These are phyloP conservation scores for Drosophila nr. medialis DNA, from an alignment of 2,888 invertebrate species.

Conservation along the genomic window DNA sequence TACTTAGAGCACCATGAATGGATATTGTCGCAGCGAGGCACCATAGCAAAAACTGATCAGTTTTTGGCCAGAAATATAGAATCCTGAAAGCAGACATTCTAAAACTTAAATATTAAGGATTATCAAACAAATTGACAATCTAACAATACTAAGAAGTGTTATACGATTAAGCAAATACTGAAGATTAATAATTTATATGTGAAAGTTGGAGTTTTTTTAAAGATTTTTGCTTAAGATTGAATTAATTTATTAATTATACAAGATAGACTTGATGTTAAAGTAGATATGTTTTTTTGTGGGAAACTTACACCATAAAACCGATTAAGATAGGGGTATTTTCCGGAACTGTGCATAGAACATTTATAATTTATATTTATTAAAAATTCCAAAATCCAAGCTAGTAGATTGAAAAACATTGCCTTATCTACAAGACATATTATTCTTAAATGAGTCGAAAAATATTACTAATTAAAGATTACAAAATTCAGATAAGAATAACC, in stretches of 20 bases:
- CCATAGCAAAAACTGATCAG: not conserved
- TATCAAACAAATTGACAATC: not conserved
- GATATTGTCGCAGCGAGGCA: conserved; percentile 10
- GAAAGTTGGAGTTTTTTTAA: too few relatives aligned
- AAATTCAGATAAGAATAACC: not conserved
- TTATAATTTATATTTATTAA: too few relatives aligned
- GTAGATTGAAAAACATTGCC: not conserved
- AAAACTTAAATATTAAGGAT: not conserved
- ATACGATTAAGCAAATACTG: too few relatives aligned
- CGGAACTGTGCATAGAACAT: rapidly evolving
- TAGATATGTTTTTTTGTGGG: too few relatives aligned
- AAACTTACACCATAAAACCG: too few relatives aligned
- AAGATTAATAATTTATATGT: too few relatives aligned
- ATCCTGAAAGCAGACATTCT: not conserved
- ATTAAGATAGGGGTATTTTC: too few relatives aligned
- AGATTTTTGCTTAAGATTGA: not conserved
- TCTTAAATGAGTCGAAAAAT: not conserved
- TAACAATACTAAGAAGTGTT: not conserved
- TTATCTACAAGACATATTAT: not conserved
- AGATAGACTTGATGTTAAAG: too few relatives aligned
- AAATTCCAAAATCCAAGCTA: too few relatives aligned
- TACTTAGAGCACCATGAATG: conserved; percentile 42
- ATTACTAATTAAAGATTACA: not conserved
- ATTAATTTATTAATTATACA: too few relatives aligned
- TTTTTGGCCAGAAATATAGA: not conserved